phyloP scores from a whole-genome alignment of 2,888 invertebrate genomes.

The Fragum fragum region DNA sequence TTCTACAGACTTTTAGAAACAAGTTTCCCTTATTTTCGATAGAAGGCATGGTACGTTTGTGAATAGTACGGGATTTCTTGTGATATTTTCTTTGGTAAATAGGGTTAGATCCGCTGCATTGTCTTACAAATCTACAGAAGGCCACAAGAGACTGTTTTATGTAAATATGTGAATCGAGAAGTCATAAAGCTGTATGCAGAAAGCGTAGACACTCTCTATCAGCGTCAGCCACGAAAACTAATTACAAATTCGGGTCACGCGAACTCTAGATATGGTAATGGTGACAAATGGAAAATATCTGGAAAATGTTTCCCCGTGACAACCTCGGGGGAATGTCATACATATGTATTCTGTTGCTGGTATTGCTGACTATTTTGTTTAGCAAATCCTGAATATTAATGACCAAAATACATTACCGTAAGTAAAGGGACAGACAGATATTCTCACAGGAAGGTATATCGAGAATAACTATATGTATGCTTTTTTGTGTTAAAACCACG shows the following conservation, averaged over 20 bases:
- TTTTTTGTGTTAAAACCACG: too few species aligned
- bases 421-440: too few species aligned
- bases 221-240: neutral
- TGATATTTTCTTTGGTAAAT: too few species aligned
- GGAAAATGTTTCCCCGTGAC: neutral
- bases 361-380: neutral
- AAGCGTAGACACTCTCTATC: conserved; percentile 1
- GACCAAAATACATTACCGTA: too few species aligned
- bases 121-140: neutral
- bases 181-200: neutral
- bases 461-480: too few species aligned
- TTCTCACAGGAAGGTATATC: too few species aligned
- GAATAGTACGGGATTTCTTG: too few species aligned
- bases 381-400: neutral
- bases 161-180: neutral
- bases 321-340: conserved; percentile 4
- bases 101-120: neutral
- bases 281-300: conserved; percentile 5
- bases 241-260: conserved; percentile 13
- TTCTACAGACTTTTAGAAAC: too few species aligned
- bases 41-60: too few species aligned
- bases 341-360: conserved; percentile 2
- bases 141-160: neutral
- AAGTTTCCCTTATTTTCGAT: too few species aligned
- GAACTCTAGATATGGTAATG: conserved; percentile 9